Evolutionary conservation across 2,888 invertebrate species (phyloP), one percentile per base, ranked within the genome.

Genomic region (Scaeva pyrastri): DNA sequence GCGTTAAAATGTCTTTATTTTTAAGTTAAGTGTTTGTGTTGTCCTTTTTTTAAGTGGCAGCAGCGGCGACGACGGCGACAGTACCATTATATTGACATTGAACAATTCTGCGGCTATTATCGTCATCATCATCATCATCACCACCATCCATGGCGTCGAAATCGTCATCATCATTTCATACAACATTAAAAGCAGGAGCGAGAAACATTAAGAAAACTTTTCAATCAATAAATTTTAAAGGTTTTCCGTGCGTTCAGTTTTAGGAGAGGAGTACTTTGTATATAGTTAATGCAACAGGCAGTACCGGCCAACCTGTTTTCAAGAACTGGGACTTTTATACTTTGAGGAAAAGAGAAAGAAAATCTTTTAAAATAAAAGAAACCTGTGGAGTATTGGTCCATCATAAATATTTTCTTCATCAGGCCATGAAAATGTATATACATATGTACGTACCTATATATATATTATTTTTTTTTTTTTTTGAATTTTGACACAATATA

Each of bases 131-230:
- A 21, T 39, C 64, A 12, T 8, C 58, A 41, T 16, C 2, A 2
- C 1, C 39, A 2, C 2, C 14, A 14, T 26, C n/a, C 21, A 12
- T 50, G 50, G 52, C 75, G 12, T 52, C 55, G 21, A 12, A 64
- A 66, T 66, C 56, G 41, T 64, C 72, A 31, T 50, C 64, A 39
- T 48, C 50, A 52, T 58, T 43, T 26, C 26, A 72, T 60, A 60
- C 62, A 76, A 60, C 62, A 78, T 79, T 70, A 79, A 70, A n/a
- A 64, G 73, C 78, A 64, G n/a, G n/a, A n/a, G n/a, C n/a, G n/a
- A n/a, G n/a, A n/a, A n/a, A 78, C 78, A 83, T 79, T 70, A 72
- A 75, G 71, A 56, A 80, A 84, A 84, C 84, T 84, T 80, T 75
- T 80, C 71, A 75, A 81, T 76, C 81, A 68, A 81, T 81, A 85